Evolutionary conservation across 1,140 invertebrate genomes (phyloP).

Genomic region (Neodiprion fabricii): DNA sequence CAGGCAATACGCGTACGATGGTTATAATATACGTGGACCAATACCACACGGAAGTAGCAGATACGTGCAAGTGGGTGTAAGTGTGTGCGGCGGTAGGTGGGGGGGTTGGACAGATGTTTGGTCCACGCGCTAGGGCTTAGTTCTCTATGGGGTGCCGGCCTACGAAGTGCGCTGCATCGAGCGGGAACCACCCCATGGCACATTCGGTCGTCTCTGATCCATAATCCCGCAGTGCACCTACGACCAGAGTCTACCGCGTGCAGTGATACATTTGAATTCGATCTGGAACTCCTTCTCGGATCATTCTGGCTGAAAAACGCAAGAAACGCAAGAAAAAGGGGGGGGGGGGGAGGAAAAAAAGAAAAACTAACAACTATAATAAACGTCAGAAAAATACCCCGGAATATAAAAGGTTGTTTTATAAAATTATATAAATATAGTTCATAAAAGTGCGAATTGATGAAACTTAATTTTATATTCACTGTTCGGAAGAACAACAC

Average conservation of each 20-base stretch:
- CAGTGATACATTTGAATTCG: neutral
- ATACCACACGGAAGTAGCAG: neutral
- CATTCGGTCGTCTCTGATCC: neutral
- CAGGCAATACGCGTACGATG: too few species aligned
- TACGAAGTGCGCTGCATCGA: constrained; percentile 41
- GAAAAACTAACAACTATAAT: neutral
- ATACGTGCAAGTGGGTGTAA: neutral
- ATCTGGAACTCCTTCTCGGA: neutral
- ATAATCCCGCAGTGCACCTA: neutral
- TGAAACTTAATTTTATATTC: too few species aligned
- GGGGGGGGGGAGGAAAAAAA: neutral
- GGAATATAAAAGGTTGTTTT: too few species aligned
- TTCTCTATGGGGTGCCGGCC: constrained; percentile 51
- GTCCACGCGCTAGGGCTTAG: constrained; percentile 45
- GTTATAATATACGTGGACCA: neutral
- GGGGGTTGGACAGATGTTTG: constrained; percentile 53
- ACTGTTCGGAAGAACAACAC: too few species aligned
- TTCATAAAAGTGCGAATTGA: too few species aligned
- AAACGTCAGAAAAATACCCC: neutral
- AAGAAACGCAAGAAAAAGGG: neutral
- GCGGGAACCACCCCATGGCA: neutral
- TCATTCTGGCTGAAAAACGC: neutral
- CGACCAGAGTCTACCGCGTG: neutral
- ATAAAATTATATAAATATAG: too few species aligned
- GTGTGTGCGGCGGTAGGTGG: constrained; percentile 33